Evolutionary conservation across 2,888 invertebrate species (phyloP).

Genomic region (Polietes domitor): DNA sequence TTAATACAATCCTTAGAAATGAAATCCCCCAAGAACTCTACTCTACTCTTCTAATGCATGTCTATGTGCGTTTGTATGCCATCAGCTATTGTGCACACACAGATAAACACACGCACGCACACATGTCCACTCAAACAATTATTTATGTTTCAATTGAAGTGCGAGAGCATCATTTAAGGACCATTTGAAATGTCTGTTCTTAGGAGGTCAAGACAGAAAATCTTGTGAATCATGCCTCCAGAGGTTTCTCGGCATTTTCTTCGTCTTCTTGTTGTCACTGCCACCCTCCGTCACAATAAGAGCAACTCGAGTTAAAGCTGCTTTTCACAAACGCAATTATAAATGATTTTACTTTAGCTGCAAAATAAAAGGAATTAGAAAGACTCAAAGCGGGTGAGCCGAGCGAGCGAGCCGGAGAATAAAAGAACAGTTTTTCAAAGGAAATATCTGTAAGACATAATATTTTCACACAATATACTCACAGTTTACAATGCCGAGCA

Average conservation of each 20-base stretch:
- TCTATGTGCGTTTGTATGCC: not conserved
- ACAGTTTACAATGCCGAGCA: not conserved
- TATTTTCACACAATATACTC: not conserved
- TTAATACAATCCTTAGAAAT: conserved; percentile 51
- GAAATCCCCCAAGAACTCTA: conserved; percentile 52
- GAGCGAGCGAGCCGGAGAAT: too few species aligned
- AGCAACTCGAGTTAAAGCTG: conserved; percentile 12
- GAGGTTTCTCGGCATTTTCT: conserved; percentile 47
- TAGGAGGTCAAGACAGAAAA: conserved; percentile 57
- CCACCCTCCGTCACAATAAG: not conserved
- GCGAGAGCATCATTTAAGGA: conserved; percentile 45
- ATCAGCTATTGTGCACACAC: not conserved
- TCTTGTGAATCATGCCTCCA: conserved; percentile 56
- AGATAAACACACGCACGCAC: not conserved
- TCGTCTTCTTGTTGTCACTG: too few species aligned
- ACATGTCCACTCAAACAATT: conserved; percentile 6
- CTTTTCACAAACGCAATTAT: conserved; percentile 58
- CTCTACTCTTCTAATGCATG: not conserved
- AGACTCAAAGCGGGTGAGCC: not conserved
- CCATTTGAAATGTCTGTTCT: conserved; percentile 31
- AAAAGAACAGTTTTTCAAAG: conserved; percentile 19
- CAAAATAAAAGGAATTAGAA: conserved; percentile 13
- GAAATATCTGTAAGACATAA: conserved; percentile 5
- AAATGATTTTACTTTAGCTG: conserved; percentile 49
- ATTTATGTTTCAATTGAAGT: conserved; percentile 40